A percentile compares a stretch with the other conserved stretches of the same genome.
Evolutionary conservation across 2,113 vertebrate genomes (phyloP).

Genomic region (Prinia subflava): DNA sequence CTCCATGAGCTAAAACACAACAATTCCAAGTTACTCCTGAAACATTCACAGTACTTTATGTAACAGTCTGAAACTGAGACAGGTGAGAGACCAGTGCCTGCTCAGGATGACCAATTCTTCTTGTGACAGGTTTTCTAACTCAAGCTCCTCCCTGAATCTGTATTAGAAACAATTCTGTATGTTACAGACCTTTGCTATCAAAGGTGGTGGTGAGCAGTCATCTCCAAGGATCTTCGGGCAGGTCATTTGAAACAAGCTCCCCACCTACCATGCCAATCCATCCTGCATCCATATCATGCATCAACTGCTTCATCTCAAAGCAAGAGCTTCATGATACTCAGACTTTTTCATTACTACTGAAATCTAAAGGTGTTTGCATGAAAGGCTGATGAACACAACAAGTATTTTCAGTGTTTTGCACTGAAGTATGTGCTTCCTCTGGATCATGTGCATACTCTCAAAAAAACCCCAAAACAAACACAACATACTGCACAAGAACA

Average conservation of each 20-base stretch:
- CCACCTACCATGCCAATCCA: not conserved
- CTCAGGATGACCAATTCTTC: not conserved
- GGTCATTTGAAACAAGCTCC: not conserved
- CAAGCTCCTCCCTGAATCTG: not conserved
- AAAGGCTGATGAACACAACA: not conserved
- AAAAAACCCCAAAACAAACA: not conserved
- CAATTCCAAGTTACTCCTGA: not conserved
- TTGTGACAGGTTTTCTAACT: not conserved
- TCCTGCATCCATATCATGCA: not conserved
- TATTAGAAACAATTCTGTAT: not conserved
- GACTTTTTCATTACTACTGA: not conserved
- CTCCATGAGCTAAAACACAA: slow-evolving; percentile 87
- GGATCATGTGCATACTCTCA: not conserved
- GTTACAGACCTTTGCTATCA: not conserved
- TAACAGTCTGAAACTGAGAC: not conserved
- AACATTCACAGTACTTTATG: not conserved
- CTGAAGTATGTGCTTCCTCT: not conserved
- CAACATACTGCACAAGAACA: not conserved
- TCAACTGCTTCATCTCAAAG: not conserved
- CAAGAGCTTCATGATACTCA: not conserved
- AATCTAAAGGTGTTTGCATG: not conserved
- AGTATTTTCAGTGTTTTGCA: not conserved
- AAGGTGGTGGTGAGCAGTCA: not conserved
- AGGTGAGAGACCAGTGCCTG: not conserved
- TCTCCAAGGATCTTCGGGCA: not conserved